Conservation (phyloP, 2,888 invertebrate genomes). For the Malthinus seriepunctatus region DNA sequence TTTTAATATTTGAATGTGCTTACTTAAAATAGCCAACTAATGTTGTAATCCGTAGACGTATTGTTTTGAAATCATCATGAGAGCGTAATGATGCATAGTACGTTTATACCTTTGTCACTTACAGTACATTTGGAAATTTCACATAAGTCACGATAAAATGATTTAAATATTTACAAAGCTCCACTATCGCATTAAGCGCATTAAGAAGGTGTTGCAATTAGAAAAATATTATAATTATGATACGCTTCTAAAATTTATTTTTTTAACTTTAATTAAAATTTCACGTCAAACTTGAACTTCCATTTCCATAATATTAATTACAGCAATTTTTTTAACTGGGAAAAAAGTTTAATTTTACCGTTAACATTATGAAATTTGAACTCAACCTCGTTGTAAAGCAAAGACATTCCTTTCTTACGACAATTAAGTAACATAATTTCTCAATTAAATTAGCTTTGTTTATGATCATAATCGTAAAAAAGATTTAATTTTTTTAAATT, state of each 20-base stretch:
- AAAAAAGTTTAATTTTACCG: not conserved
- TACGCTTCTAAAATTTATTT: constrained; percentile 13
- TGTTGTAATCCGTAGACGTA: constrained; percentile 12
- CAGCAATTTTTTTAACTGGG: no score
- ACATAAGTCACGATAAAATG: not conserved
- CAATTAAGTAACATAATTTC: constrained; percentile 10
- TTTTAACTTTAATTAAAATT: no score
- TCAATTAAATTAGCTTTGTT: not conserved
- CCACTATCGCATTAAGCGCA: no score
- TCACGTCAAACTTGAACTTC: no score
- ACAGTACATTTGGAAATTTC: not conserved
- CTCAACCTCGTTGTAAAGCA: constrained; percentile 32
- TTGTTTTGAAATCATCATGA: constrained; percentile 22
- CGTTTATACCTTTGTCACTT: not conserved
- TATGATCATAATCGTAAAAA: not conserved
- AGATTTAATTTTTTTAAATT: not conserved
- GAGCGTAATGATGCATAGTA: constrained; percentile 8
- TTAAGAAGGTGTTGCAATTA: not conserved
- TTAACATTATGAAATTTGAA: constrained; percentile 32
- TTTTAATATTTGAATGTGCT: constrained; percentile 12
- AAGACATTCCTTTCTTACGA: constrained; percentile 22
- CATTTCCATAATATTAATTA: no score
- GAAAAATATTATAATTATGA: constrained; percentile 14
- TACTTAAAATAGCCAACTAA: not conserved
- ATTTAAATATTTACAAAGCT: not conserved